Evolutionary conservation across 2,888 invertebrate genomes (phyloP).

Genomic region (Diarsia rubi): DNA sequence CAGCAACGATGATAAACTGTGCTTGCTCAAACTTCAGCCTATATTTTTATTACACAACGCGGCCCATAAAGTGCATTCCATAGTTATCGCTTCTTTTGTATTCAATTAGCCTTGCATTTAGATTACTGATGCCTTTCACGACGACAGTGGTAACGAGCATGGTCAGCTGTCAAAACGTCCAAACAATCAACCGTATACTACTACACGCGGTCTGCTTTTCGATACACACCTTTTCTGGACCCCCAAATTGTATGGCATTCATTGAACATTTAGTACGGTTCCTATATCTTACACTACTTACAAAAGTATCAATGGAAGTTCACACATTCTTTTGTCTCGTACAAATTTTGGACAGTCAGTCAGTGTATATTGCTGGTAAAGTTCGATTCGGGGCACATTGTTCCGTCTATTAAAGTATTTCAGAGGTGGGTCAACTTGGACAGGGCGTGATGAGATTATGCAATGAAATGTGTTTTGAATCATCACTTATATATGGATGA

Average conservation of each 20-base stretch:
- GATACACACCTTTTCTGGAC: conserved; percentile 53
- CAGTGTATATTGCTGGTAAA: conserved; percentile 69
- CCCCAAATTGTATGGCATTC: conserved; percentile 50
- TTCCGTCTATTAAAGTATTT: conserved; percentile 89
- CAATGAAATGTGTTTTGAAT: conserved; percentile 78
- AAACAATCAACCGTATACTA: conserved; percentile 86
- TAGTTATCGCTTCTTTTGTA: conserved; percentile 89
- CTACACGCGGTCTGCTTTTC: conserved; percentile 64
- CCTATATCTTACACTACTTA: background rate
- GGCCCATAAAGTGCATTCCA: conserved; percentile 86
- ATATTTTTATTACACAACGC: conserved; percentile 78
- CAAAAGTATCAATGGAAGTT: conserved; percentile 68
- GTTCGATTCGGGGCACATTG: conserved; percentile 83
- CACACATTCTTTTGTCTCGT: conserved; percentile 23
- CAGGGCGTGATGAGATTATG: conserved; percentile 85
- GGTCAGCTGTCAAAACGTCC: conserved; percentile 91
- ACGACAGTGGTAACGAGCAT: conserved; percentile 89
- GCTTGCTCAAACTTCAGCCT: conserved; percentile 69
- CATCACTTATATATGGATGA: conserved; percentile 77
- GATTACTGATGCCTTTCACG: conserved; percentile 89
- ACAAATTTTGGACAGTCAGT: conserved; percentile 63
- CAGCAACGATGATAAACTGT: conserved; percentile 64
- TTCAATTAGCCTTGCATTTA: conserved; percentile 90
- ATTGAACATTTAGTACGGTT: conserved; percentile 52
- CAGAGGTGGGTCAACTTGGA: conserved; percentile 85